Conservation (phyloP, 2,888 invertebrate species). For the Platerodrilus igneus region DNA sequence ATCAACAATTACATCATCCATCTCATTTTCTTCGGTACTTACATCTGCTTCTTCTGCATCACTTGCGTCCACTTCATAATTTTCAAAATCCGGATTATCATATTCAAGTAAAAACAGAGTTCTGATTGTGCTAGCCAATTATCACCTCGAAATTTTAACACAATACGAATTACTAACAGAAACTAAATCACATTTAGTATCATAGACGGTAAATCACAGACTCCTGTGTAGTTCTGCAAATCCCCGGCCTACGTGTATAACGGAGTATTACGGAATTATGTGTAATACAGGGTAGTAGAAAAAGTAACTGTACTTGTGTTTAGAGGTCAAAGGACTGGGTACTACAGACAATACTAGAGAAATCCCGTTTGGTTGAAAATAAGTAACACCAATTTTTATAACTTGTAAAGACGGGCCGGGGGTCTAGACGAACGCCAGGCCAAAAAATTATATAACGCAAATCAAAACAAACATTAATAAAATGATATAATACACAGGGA, state of each 20-base stretch:
- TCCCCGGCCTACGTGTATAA: not conserved
- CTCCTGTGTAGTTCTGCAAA: not conserved
- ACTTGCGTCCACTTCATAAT: not conserved
- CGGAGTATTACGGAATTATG: conserved; percentile 1
- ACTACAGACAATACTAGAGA: too few relatives aligned
- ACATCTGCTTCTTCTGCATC: conserved; percentile 1
- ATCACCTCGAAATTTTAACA: not conserved
- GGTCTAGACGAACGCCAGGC: too few relatives aligned
- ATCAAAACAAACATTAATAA: too few relatives aligned
- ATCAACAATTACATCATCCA: conserved; percentile 4
- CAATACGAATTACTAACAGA: conserved; percentile 1
- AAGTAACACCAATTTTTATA: too few relatives aligned
- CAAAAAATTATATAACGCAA: too few relatives aligned
- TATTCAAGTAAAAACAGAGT: conserved; percentile 1
- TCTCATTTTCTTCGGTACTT: not conserved
- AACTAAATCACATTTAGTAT: not conserved
- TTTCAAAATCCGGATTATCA: conserved; percentile 2
- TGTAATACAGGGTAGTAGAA: too few relatives aligned
- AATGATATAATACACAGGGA: too few relatives aligned
- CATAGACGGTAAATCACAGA: not conserved
- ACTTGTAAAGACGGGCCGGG: too few relatives aligned
- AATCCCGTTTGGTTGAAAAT: too few relatives aligned
- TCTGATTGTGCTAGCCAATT: not conserved
- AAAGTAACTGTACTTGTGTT: too few relatives aligned
- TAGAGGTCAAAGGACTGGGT: too few relatives aligned